phyloP scores from a whole-genome alignment of 2,888 invertebrate species.

The Cactoblastis cactorum region DNA sequence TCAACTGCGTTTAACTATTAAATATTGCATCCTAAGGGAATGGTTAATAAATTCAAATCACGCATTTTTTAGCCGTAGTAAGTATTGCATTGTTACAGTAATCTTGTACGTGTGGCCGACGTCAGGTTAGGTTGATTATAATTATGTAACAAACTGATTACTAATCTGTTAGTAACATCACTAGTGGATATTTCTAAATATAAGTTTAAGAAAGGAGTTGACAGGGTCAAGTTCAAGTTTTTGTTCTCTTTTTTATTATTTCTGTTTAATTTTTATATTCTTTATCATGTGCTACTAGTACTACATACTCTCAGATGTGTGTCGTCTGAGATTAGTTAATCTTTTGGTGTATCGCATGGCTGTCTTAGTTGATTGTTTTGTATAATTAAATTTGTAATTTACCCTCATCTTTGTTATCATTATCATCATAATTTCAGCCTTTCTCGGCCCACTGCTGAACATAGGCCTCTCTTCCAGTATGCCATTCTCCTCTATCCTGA shows the following conservation, averaged over 20 bases:
- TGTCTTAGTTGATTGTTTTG: too few species aligned
- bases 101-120: not conserved
- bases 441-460: too few species aligned
- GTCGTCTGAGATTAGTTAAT: too few species aligned
- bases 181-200: not conserved
- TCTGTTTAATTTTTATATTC: too few species aligned
- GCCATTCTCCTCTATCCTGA: too few species aligned
- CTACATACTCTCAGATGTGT: too few species aligned
- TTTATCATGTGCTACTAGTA: too few species aligned
- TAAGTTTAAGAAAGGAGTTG: not conserved
- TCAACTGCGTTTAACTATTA: not conserved
- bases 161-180: not conserved
- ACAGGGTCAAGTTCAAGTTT: not conserved
- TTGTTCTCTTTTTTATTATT: not conserved
- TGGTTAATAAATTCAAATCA: not conserved
- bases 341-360: too few species aligned
- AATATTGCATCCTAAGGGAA: not conserved
- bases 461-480: too few species aligned
- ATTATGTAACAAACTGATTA: not conserved
- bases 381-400: too few species aligned
- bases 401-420: too few species aligned
- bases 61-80: not conserved
- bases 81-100: constrained; percentile 4
- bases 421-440: too few species aligned
- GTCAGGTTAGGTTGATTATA: not conserved